Evolutionary conservation across 2,113 vertebrate genomes (phyloP).

Genomic region (Poeciliopsis prolifica): DNA sequence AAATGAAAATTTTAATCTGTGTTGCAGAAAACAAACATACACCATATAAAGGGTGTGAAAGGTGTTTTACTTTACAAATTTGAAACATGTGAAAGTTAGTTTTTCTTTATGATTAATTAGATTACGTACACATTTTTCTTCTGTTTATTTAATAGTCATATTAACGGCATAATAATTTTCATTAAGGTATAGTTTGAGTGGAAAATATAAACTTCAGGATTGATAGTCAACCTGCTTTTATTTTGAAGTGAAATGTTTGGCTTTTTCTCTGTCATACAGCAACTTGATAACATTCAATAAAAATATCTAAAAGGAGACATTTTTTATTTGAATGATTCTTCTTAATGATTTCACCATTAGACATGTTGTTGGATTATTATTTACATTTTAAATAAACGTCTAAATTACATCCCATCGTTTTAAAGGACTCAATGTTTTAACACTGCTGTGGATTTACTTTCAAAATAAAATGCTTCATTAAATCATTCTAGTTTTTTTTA

Average conservation of each 20-base stretch:
- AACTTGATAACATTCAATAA: not conserved
- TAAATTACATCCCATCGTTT: not conserved
- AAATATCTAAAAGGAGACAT: not conserved
- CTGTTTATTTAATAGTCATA: not conserved
- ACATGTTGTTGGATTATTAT: rapidly evolving
- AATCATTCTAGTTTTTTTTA: no score
- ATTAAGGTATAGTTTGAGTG: no score
- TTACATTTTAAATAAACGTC: not conserved
- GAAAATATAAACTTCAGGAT: no score
- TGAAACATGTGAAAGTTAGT: not conserved
- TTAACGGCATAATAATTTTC: no score
- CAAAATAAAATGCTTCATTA: conserved; percentile 1
- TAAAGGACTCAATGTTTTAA: not conserved
- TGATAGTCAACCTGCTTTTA: not conserved
- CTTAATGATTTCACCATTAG: rapidly evolving
- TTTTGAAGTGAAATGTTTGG: not conserved
- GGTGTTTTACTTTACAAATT: not conserved
- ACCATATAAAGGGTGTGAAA: not conserved
- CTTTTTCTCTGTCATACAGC: no score
- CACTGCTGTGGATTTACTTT: not conserved
- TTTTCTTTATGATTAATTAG: not conserved
- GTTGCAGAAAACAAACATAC: not conserved
- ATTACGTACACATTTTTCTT: not conserved
- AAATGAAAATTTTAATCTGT: not conserved
- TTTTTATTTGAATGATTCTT: not conserved